Conservation (phyloP, 2,888 invertebrate genomes). For the Heliconius hortense region DNA sequence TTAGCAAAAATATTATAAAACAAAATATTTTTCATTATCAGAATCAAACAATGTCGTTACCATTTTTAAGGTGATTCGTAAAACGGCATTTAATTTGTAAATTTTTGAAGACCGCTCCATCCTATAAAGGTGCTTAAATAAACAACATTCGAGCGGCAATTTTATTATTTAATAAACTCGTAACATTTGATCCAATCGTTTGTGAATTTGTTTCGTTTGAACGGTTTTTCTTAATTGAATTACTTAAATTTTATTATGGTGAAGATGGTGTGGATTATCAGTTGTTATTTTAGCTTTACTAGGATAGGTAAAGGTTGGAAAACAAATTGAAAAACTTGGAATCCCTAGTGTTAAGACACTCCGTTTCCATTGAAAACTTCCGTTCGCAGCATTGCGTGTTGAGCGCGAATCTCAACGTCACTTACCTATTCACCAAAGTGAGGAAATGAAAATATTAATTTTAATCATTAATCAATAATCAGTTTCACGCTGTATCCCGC, state of each 20-base stretch:
- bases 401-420: too few relatives aligned
- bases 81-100: constrained; percentile 20
- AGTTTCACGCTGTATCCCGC: too few relatives aligned
- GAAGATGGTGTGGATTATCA: neutral
- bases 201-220: constrained; percentile 9
- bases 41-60: neutral
- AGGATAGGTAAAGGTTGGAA: too few relatives aligned
- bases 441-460: neutral
- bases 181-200: constrained; percentile 23
- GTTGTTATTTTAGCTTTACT: neutral
- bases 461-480: too few relatives aligned
- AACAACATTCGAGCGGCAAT: neutral
- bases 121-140: constrained; percentile 24
- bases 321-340: too few relatives aligned
- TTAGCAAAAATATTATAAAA: too few relatives aligned
- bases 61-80: neutral
- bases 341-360: too few relatives aligned
- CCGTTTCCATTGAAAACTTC: too few relatives aligned
- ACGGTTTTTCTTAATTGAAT: constrained; percentile 22
- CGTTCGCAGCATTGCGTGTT: too few relatives aligned
- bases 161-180: constrained; percentile 14
- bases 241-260: neutral
- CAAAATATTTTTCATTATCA: neutral
- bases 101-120: constrained; percentile 21
- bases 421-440: neutral